A percentile compares a stretch with the other conserved stretches of the same genome.
These are phyloP conservation scores for Helicoverpa armigera DNA, from an alignment of 1,140 invertebrate genomes.

Conservation along the genomic window DNA sequence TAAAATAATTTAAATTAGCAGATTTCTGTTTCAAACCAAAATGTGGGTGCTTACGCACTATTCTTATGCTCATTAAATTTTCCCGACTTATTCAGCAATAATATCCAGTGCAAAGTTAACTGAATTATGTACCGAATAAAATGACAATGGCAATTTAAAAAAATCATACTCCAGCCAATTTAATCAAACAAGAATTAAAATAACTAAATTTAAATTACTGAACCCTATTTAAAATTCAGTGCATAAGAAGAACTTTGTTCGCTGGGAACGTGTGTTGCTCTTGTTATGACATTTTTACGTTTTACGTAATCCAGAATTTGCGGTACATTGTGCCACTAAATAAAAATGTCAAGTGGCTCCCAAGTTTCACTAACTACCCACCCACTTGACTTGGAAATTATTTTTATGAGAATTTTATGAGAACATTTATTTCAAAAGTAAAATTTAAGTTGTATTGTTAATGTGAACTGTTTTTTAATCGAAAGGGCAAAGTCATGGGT, in stretches of 20 bases:
- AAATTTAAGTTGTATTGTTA: background rate
- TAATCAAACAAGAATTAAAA: background rate
- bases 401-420: background rate
- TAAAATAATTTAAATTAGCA: no score
- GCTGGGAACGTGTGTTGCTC: conserved; percentile 5
- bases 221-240: conserved; percentile 14
- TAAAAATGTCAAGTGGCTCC: background rate
- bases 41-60: no score
- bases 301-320: conserved; percentile 20
- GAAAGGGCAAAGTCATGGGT: no score
- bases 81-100: no score
- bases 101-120: no score
- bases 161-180: no score
- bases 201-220: background rate
- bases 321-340: conserved; percentile 3
- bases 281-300: conserved; percentile 36
- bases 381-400: background rate
- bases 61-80: no score
- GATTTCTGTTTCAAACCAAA: no score
- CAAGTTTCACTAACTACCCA: background rate
- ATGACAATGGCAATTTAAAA: no score
- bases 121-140: no score
- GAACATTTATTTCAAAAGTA: background rate
- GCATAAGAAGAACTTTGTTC: background rate
- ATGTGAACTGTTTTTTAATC: background rate